These are phyloP conservation scores for Araneus ventricosus DNA, from an alignment of 1,140 invertebrate genomes.

Conservation along the genomic window DNA sequence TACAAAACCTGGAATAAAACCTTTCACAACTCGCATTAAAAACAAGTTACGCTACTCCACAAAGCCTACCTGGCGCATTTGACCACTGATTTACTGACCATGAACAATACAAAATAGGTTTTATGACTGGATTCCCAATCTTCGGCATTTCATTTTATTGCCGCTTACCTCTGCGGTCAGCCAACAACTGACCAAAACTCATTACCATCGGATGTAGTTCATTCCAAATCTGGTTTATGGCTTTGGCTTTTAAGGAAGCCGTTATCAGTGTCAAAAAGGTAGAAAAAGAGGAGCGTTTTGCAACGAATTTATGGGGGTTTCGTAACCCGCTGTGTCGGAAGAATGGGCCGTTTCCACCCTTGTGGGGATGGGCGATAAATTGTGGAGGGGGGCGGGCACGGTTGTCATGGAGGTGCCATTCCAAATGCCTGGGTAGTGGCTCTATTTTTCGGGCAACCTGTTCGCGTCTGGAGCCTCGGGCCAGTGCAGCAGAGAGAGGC, in stretches of 20 bases:
- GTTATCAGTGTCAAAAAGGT: not conserved
- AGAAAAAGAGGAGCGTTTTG: conserved; percentile 37
- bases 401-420: conserved; percentile 33
- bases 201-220: not conserved
- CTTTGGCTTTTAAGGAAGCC: not conserved
- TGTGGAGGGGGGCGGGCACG: not conserved
- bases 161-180: not conserved
- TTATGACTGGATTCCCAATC: not conserved
- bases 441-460: conserved; percentile 13
- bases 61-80: not conserved
- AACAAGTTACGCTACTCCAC: not conserved
- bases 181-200: not conserved
- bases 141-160: not conserved
- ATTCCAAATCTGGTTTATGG: not conserved
- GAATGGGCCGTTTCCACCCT: not conserved
- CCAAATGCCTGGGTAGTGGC: not conserved
- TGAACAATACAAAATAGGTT: not conserved
- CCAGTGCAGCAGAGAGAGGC: too few relatives aligned
- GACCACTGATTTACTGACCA: not conserved
- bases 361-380: conserved; percentile 42
- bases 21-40: not conserved
- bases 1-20: not conserved
- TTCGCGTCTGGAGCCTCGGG: not conserved
- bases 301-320: conserved; percentile 32
- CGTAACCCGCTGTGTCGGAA: conserved; percentile 3